Evolutionary conservation across 2,888 invertebrate genomes (phyloP), one percentile per base, ranked within the genome.

Genomic region (Rhorus exstirpatorius): DNA sequence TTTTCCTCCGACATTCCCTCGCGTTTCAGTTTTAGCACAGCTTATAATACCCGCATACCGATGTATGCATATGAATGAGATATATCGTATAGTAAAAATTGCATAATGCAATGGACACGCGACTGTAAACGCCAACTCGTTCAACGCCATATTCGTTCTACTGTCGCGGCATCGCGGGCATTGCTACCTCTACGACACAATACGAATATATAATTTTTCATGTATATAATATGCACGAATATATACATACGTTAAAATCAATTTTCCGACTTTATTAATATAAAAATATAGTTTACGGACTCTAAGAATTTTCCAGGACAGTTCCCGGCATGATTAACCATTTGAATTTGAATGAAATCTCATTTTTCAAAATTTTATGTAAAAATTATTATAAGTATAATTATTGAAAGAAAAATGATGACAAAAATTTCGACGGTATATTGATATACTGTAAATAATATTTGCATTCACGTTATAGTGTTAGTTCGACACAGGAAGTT

Each of bases 61-160:
- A 44, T 44, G 31, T 53, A 72, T 44, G 38, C 21, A 44, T 44
- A 35, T 74, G 31, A 17, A 26, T 53, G 41, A 51, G 70, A 58
- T 19, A 58, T 19, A 60, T 65, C 17, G 65, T 51, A 53, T 53
- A 71, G 61, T 71, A 55, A 35, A 46, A 44, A 81, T 77, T 60
- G 60, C 60, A 81, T 65, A 77, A 77, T 71, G 49, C 63, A 81
- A 60, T 65, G 51, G 51, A 77, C 71, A 71, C 58, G 74, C 81
- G 65, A 76, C 81, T 31, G n/a, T n/a, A 77, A 77, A 60, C 75
- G 71, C 63, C 61, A 14, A 70, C 70, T 14, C 58, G 70, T 58
- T 31, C 71, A 65, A 55, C 24, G 58, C 61, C 38, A n/a, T 51
- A 51, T 67, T 67, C 51, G 51, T 51, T 77, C 19, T 60, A 44